These are phyloP conservation scores for Lepidostoma basale DNA, from an alignment of 1,140 invertebrate genomes.

Conservation along the genomic window DNA sequence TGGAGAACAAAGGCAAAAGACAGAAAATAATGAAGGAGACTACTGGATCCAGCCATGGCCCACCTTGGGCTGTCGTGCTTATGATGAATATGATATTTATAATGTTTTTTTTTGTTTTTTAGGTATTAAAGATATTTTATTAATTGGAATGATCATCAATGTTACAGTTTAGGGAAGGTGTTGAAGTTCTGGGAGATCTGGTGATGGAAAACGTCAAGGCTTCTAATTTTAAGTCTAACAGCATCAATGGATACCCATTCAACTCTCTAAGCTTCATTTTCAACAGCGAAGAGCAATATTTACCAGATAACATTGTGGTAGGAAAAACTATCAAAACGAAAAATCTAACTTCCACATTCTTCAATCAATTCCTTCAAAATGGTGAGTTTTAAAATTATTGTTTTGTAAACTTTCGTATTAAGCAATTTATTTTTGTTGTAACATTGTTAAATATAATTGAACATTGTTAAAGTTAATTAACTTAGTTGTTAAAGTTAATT, in stretches of 20 bases:
- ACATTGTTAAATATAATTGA: neutral
- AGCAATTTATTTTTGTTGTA: neutral
- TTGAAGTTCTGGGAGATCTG: slow-evolving; percentile 36
- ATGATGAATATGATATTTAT: no score
- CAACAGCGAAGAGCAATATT: slow-evolving; percentile 27
- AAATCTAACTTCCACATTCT: slow-evolving; percentile 31
- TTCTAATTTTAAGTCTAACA: slow-evolving; percentile 19
- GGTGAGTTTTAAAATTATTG: no score
- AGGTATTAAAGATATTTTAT: neutral
- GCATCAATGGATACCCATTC: slow-evolving; percentile 38
- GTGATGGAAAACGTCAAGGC: slow-evolving; percentile 27
- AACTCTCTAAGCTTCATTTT: slow-evolving; percentile 27
- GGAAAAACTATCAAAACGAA: slow-evolving; percentile 29
- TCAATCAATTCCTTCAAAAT: slow-evolving; percentile 28
- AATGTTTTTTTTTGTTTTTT: no score
- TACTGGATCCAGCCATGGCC: no score
- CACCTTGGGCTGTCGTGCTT: no score
- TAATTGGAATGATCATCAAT: neutral
- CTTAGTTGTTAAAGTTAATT: no score
- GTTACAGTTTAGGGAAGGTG: slow-evolving; percentile 31
- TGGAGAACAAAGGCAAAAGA: no score
- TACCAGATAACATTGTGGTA: slow-evolving; percentile 23
- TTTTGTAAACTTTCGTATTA: neutral
- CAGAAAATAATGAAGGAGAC: no score
- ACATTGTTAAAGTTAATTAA: no score